Evolutionary conservation across 1,140 invertebrate genomes (phyloP).

Genomic region (Hestina assimilis): DNA sequence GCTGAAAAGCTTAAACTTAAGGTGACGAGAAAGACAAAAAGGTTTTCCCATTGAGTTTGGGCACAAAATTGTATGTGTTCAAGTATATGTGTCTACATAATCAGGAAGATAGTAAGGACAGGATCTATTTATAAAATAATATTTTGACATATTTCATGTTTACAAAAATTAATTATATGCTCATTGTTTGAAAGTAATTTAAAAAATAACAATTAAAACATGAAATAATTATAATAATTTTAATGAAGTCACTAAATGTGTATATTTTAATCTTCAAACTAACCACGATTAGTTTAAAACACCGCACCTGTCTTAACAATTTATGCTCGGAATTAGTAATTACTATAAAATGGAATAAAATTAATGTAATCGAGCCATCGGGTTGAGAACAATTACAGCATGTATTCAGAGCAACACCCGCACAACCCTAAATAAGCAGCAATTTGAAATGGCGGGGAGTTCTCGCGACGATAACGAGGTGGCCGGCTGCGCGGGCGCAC

Average conservation of each 20-base stretch:
- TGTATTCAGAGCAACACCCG: conserved; percentile 33
- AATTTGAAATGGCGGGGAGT: conserved; percentile 56
- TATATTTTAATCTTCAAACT: conserved; percentile 12
- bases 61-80: too few species aligned
- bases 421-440: conserved; percentile 48
- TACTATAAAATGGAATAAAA: conserved; percentile 34
- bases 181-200: not conserved
- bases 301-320: conserved; percentile 32
- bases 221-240: not conserved
- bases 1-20: too few species aligned
- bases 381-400: conserved; percentile 29
- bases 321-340: conserved; percentile 36
- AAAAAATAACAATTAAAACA: not conserved
- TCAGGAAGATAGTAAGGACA: too few species aligned
- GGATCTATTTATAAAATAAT: too few species aligned
- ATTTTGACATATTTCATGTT: too few species aligned
- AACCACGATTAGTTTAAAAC: conserved; percentile 15
- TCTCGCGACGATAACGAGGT: conserved; percentile 50
- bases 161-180: not conserved
- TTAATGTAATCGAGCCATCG: conserved; percentile 36
- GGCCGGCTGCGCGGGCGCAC: conserved; percentile 62
- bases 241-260: conserved; percentile 10
- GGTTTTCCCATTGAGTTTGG: too few species aligned
- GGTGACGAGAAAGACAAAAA: too few species aligned
- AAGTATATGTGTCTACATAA: too few species aligned